Percentiles rank a stretch among this genome's conserved stretches.
phyloP scores from a whole-genome alignment of 2,888 invertebrate genomes.

The Catonia carolina region DNA sequence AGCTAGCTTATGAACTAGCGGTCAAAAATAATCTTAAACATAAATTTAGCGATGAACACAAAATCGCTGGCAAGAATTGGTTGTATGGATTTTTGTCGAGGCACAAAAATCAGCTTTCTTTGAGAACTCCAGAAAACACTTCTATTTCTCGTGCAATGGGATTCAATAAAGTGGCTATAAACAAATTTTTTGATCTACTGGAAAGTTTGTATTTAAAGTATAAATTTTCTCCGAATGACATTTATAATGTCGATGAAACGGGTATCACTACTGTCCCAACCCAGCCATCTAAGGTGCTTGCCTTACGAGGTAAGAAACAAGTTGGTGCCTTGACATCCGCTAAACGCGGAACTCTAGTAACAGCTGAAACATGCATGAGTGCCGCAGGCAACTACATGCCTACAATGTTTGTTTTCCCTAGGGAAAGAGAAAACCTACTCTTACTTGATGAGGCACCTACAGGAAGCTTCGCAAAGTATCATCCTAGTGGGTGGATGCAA shows the following conservation, averaged over 20 bases:
- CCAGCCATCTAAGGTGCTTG: slow-evolving; percentile 23
- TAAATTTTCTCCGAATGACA: background rate
- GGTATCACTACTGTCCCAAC: slow-evolving; percentile 8
- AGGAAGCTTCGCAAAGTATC: slow-evolving; percentile 24
- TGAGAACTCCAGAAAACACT: background rate
- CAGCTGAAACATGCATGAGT: slow-evolving; percentile 33
- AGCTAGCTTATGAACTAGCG: background rate
- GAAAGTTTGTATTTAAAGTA: slow-evolving; percentile 7
- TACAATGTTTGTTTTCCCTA: slow-evolving; percentile 26
- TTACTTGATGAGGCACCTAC: slow-evolving; percentile 28
- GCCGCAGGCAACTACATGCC: slow-evolving; percentile 22
- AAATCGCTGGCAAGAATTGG: background rate
- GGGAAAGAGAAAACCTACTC: slow-evolving; percentile 24
- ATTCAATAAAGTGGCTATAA: slow-evolving; percentile 5
- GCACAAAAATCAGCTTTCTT: background rate
- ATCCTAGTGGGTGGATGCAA: slow-evolving; percentile 30
- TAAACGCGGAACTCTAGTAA: slow-evolving; percentile 35
- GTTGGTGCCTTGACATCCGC: slow-evolving; percentile 26
- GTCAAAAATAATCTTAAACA: slow-evolving; percentile 2
- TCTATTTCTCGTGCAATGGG: background rate
- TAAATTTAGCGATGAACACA: background rate
- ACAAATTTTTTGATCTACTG: background rate
- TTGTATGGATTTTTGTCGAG: background rate
- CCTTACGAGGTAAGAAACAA: slow-evolving; percentile 30
- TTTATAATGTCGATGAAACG: slow-evolving; percentile 1